Percentiles rank a stretch among this genome's conserved stretches.
Evolutionary conservation across 1,140 invertebrate species (phyloP).

Genomic region (Octopus bimaculoides): DNA sequence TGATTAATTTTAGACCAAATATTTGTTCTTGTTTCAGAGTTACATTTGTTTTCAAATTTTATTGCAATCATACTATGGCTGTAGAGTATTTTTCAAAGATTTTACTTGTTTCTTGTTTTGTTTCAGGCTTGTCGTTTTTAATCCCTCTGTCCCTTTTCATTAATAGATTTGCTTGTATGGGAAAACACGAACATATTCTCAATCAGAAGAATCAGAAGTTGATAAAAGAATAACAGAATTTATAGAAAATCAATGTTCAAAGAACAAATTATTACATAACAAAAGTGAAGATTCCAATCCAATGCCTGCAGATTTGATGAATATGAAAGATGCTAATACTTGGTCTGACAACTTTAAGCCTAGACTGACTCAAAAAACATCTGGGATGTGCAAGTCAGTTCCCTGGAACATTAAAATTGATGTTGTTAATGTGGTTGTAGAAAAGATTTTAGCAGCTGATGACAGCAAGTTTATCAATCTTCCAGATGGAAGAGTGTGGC

Average conservation of each 20-base stretch:
- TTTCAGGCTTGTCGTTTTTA: not conserved
- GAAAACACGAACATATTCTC: slow-evolving; percentile 57
- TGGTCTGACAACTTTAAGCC: slow-evolving; percentile 67
- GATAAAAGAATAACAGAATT: slow-evolving; percentile 36
- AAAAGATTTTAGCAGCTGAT: slow-evolving; percentile 59
- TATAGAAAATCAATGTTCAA: slow-evolving; percentile 31
- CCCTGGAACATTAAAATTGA: slow-evolving; percentile 65
- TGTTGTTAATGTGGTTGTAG: slow-evolving; percentile 67
- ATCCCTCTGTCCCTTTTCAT: not conserved
- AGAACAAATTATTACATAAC: not conserved
- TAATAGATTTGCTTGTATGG: slow-evolving; percentile 74
- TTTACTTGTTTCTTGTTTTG: too few relatives aligned
- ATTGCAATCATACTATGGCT: too few relatives aligned
- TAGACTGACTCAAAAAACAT: slow-evolving; percentile 68
- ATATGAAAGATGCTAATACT: not conserved
- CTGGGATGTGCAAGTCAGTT: slow-evolving; percentile 85
- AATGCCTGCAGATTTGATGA: not conserved
- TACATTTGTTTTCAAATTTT: too few relatives aligned
- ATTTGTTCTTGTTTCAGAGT: too few relatives aligned
- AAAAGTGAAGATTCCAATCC: not conserved
- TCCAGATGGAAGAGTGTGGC: slow-evolving; percentile 61
- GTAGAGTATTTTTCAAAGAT: too few relatives aligned
- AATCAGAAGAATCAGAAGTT: slow-evolving; percentile 29
- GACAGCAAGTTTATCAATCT: slow-evolving; percentile 53
- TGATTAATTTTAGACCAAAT: too few relatives aligned